Conservation (phyloP, 2,888 invertebrate species). For the Plagodis pulveraria region DNA sequence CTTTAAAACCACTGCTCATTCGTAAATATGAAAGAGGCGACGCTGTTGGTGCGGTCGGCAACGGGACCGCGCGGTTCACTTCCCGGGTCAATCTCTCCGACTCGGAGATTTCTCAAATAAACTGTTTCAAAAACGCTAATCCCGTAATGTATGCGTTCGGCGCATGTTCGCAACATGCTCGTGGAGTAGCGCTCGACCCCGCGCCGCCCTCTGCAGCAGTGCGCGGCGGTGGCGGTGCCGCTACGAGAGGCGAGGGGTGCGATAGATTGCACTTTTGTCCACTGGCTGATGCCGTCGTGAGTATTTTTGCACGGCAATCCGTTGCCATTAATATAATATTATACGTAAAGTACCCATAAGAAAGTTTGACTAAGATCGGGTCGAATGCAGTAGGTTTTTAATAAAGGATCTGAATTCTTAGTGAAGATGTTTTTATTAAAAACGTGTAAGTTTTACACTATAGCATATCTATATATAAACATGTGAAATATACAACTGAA, state of each 20-base stretch:
- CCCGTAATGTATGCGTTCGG: conserved; percentile 18
- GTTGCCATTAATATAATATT: no score
- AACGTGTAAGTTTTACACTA: no score
- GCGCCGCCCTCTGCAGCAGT: not conserved
- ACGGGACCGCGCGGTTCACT: conserved; percentile 9
- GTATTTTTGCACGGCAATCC: no score
- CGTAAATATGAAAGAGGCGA: not conserved
- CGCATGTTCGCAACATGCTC: not conserved
- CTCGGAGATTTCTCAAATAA: conserved; percentile 14
- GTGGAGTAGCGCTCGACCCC: not conserved
- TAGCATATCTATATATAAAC: no score
- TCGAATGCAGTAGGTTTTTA: no score
- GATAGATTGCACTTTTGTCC: no score
- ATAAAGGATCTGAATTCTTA: no score
- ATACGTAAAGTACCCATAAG: no score
- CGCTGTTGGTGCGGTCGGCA: not conserved
- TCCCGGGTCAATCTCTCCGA: conserved; percentile 15
- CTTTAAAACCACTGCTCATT: not conserved
- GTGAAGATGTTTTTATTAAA: no score
- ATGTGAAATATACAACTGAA: no score
- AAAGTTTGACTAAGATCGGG: no score
- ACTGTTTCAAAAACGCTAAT: conserved; percentile 19
- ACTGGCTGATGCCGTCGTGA: no score
- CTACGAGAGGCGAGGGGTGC: not conserved
- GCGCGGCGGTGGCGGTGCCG: not conserved